Base-by-base conservation (phyloP, 23 tunicate species). In the Ciona savignyi region DNA sequence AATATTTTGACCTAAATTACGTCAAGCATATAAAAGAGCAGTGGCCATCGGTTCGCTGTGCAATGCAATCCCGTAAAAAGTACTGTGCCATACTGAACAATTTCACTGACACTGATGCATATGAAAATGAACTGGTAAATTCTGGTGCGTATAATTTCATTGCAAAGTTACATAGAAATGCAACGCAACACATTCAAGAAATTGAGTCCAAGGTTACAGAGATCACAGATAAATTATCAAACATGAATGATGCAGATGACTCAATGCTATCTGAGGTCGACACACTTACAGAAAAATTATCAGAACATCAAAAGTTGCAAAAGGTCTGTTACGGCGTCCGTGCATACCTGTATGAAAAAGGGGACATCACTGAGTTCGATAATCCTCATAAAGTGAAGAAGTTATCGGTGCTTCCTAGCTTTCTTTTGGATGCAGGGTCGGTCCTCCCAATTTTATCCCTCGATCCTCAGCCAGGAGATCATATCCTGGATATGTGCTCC, bases 1-100 rank as follows among this genome's bases (percentile, higher is more conserved):
- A 82, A 0, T 88, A 69, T 66, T 88, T 88, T 88, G 96, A 88
- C 62, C 35, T 32, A 33, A 68, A 76, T 35, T 88, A 88, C 35
- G 29, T 62, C 0, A 78, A 78, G 65, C 4, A 61, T 23, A 78
- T 88, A 35, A 68, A 66, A 4, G 35, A 68, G n/a, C 62, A 82
- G 20, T 88, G 96, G 96, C 77, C 76, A 6, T 79, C 88, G 20
- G 74, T 88, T n/a, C 65, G 96, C 34, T 88, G 96, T 82, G 96
- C 96, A 11, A 72, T 88, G 96, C 77, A 82, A 29, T 88, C 96
- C 23, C 60, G 96, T 67, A 88, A 88, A 62, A 88, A 88, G 60
- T 88, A 88, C 67, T 62, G 79, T 29, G 70, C 73, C 35, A 67
- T 88, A 2, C 1, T 87, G 25, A 87, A 87, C 63, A 75, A 66